Evolutionary conservation across 2,888 invertebrate genomes (phyloP), one percentile per base, ranked within the genome.

Genomic region (Scaptomyza reducta): DNA sequence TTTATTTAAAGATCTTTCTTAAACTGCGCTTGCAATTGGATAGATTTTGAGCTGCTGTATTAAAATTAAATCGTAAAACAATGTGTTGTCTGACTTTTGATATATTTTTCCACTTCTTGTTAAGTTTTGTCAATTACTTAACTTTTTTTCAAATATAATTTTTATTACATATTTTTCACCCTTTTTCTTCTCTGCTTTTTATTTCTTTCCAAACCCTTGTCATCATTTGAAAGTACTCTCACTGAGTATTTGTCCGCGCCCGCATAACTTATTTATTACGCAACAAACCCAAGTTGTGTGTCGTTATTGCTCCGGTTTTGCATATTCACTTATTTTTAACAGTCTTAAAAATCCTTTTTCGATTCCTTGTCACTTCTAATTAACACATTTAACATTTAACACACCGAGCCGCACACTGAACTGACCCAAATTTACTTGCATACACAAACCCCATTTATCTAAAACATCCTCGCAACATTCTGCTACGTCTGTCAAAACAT

Each of bases 331-430:
- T 53, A 33, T 22, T 46, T 33, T 13, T 0, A 16, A 9, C 9
- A 40, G 25, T 27, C 27, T 42, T 45, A 61, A 74, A 65, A 74
- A 74, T 58, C 51, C 49, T 66, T 74, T 74, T 18, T 45, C 58
- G 41, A 66, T 74, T 61, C 33, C 16, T 27, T 74, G 73, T 70
- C 73, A 70, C 51, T 74, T 74, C 61, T 62, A 74, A 74, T 74
- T 74, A 74, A 56, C 54, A 61, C 51, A 47, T 45, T 74, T 54
- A 44, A 61, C 58, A 53, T 31, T 31, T 31, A 10, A 31, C 9
- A 31, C 31, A 31, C 31, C 31, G 31, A 31, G 31, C 65, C 38
- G 42, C 31, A 38, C 40, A 31, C 13, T 27, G 16, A 41, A n/a
- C 16, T 72, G 76, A 75, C 69, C 74, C 62, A 47, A 62, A 69